phyloP scores from a whole-genome alignment of 2,797 vertebrate genomes.

The Spea hammondii region DNA sequence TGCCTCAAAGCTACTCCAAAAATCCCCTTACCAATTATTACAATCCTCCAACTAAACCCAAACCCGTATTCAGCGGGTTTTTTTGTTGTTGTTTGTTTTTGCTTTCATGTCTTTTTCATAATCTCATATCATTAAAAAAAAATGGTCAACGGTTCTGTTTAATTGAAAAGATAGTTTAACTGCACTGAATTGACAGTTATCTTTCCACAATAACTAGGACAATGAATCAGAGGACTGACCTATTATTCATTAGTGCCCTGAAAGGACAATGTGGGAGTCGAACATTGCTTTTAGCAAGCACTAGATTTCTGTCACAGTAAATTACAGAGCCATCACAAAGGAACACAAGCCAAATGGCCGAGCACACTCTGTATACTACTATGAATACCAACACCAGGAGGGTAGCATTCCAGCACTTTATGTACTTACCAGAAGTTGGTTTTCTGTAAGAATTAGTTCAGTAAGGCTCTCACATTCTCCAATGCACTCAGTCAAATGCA shows the following conservation, averaged over 20 bases:
- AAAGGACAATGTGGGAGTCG: slow-evolving; percentile 30
- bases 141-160: neutral
- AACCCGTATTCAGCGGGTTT: too few relatives aligned
- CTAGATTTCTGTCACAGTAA: slow-evolving; percentile 37
- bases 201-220: neutral
- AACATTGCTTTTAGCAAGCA: slow-evolving; percentile 36
- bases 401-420: neutral
- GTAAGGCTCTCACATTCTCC: slow-evolving; percentile 94
- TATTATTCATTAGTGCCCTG: slow-evolving; percentile 24
- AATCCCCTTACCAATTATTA: too few relatives aligned
- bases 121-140: neutral
- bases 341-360: neutral
- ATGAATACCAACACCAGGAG: neutral
- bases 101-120: neutral
- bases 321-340: slow-evolving; percentile 14
- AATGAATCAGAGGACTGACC: slow-evolving; percentile 5
- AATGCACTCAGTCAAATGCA: slow-evolving; percentile 85
- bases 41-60: too few relatives aligned
- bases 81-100: too few relatives aligned
- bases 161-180: neutral
- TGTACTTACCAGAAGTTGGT: slow-evolving; percentile 84
- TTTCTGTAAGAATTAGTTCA: slow-evolving; percentile 95
- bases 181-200: neutral
- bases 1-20: too few relatives aligned
- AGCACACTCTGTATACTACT: neutral